A percentile compares a stretch with the other conserved stretches of the same genome.
These are phyloP conservation scores for Bathynomus jamesi DNA, from an alignment of 1,140 invertebrate species.

Conservation along the genomic window DNA sequence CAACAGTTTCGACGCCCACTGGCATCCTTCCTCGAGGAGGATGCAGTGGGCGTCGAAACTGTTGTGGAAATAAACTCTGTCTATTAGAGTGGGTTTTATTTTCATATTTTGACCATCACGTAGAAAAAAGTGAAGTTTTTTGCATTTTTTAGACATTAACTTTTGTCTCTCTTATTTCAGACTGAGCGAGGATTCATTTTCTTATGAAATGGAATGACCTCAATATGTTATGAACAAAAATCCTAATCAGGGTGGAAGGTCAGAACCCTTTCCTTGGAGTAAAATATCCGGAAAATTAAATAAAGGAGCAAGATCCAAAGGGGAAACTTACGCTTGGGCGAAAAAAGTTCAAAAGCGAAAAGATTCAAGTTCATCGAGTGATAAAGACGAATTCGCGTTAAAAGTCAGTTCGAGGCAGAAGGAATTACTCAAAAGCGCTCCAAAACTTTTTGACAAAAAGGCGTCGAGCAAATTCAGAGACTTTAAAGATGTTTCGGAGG, in stretches of 20 bases:
- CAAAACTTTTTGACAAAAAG: background rate
- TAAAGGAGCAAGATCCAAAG: background rate
- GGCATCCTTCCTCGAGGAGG: too few species aligned
- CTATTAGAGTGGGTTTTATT: too few species aligned
- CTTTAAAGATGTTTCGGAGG: background rate
- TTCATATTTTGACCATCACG: too few species aligned
- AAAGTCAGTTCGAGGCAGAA: background rate
- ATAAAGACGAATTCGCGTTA: background rate
- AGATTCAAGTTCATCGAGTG: background rate
- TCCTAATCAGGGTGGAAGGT: background rate
- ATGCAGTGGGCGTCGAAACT: too few species aligned
- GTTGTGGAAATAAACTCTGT: too few species aligned
- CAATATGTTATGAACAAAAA: background rate
- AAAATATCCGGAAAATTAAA: background rate
- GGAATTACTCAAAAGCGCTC: background rate
- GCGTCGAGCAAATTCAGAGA: background rate
- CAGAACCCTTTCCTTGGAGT: background rate
- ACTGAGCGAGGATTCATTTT: too few species aligned
- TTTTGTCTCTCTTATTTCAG: too few species aligned
- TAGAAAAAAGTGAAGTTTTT: too few species aligned
- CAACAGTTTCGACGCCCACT: too few species aligned
- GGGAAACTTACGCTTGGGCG: background rate
- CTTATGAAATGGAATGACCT: too few species aligned
- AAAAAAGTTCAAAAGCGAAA: background rate
- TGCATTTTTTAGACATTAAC: too few species aligned